Evolutionary conservation across 1,140 invertebrate genomes (phyloP), one percentile per base, ranked within the genome.

Genomic region (Drosophila kepulauana): DNA sequence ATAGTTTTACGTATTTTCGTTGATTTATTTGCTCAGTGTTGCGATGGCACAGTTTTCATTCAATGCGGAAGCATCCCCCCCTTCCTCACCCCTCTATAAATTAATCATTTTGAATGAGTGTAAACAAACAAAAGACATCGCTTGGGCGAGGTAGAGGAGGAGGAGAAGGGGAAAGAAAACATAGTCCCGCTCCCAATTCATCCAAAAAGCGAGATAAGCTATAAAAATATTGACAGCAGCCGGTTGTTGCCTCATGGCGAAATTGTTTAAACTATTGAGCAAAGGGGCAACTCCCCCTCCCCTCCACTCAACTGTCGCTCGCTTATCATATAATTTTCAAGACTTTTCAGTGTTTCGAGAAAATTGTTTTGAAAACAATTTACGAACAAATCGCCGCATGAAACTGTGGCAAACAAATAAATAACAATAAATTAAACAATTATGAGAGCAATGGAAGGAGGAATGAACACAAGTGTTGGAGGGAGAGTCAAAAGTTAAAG

Each of bases 371-470:
- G 79, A 82, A 87, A 82, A 48, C 48, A 72, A 81, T 86, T 86
- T 66, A 63, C 65, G 84, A 80, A 88, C 84, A 87, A 87, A 87
- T 87, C 82, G 16, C 13, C 28, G 56, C 38, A 58, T 25, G 59
- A 76, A 75, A 79, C 77, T 73, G 66, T 81, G 72, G 58, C 75
- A 81, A 88, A 70, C 61, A 79, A 84, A 89, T 81, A 87, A 88
- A 88, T 88, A 88, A 88, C 82, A 88, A 89, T 89, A 88, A 88
- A 88, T 88, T 89, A 89, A 88, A 88, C 84, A 88, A 88, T 88
- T 88, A 88, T 89, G 76, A 74, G 33, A 25, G 54, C 4, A 15
- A 20, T 48, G 20, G 10, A 46, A 28, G 3, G 30, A 25, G 46
- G 49, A 33, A 25, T 25, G 20, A 25, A 25, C 3, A 25, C 5